phyloP scores from a whole-genome alignment of 2,797 vertebrate genomes.

The Meda fulgida region DNA sequence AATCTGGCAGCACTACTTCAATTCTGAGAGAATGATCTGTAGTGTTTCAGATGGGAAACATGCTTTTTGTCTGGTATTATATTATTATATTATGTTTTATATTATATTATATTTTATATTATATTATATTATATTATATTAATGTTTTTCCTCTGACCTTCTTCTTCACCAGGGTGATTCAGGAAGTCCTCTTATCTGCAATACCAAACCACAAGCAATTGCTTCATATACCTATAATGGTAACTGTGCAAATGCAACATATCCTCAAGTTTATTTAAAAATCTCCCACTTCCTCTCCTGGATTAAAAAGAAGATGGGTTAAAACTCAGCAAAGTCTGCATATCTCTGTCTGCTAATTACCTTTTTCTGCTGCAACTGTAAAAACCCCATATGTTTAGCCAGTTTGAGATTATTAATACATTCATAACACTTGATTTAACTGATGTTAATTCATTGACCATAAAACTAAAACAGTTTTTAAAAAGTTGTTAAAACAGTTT shows the following conservation, averaged over 20 bases:
- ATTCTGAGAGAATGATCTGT: conserved; percentile 66
- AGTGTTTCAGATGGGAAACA: conserved; percentile 61
- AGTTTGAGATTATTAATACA: background rate
- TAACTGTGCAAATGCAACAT: conserved; percentile 49
- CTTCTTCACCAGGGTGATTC: conserved; percentile 74
- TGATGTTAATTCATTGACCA: background rate
- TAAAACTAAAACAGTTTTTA: too few relatives aligned
- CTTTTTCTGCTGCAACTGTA: background rate
- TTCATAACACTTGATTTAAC: background rate
- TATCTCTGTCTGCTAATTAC: background rate
- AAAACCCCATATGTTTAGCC: background rate
- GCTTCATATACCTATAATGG: accelerated
- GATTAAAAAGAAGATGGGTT: conserved; percentile 66
- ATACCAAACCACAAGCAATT: conserved; percentile 61
- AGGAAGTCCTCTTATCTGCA: conserved; percentile 76
- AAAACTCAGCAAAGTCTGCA: background rate
- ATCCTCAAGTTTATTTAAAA: conserved; percentile 72
- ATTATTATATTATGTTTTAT: background rate
- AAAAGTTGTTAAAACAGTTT: background rate
- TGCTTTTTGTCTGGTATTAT: conserved; percentile 69
- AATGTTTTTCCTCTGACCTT: background rate
- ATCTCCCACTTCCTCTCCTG: conserved; percentile 67
- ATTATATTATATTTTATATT: background rate
- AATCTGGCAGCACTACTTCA: conserved; percentile 24
- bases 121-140: background rate